Percentiles rank a stretch among this genome's conserved stretches.
Conservation (phyloP, 1,140 invertebrate species). For the Ladona fulva region DNA sequence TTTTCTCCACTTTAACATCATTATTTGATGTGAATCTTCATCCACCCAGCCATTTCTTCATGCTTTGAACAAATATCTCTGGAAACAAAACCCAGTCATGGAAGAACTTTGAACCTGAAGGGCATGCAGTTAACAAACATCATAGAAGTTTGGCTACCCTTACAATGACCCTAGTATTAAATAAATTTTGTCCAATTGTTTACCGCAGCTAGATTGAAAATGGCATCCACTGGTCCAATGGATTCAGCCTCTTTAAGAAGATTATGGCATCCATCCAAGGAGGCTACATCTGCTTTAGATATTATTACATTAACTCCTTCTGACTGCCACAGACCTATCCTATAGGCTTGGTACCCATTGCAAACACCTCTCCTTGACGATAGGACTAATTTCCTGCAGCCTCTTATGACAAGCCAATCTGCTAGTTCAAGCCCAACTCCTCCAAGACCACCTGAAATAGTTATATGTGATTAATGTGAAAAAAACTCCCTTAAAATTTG, state of each 20-base stretch:
- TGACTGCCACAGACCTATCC: slow-evolving; percentile 36
- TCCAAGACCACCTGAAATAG: slow-evolving; percentile 65
- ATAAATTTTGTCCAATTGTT: neutral
- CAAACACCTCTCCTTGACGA: slow-evolving; percentile 67
- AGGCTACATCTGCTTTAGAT: slow-evolving; percentile 38
- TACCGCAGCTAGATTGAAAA: slow-evolving; percentile 69
- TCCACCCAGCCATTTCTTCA: no score
- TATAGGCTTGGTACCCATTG: slow-evolving; percentile 64
- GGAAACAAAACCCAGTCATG: no score
- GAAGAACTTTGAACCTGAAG: no score
- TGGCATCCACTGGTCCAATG: slow-evolving; percentile 57
- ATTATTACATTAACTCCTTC: slow-evolving; percentile 42
- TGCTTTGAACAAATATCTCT: no score
- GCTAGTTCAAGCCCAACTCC: slow-evolving; percentile 87
- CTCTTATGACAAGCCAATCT: slow-evolving; percentile 75
- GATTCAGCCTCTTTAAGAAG: slow-evolving; percentile 47
- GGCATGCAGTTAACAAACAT: no score
- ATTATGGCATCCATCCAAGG: slow-evolving; percentile 38
- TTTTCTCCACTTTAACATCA: no score
- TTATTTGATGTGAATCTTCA: no score
- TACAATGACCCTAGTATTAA: no score
- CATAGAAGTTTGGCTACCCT: no score
- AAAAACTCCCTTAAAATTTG: no score
- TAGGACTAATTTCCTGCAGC: slow-evolving; percentile 66
- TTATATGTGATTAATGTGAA: no score